Base-by-base conservation (phyloP, 1,140 invertebrate genomes). In the Cydia fagiglandana region DNA sequence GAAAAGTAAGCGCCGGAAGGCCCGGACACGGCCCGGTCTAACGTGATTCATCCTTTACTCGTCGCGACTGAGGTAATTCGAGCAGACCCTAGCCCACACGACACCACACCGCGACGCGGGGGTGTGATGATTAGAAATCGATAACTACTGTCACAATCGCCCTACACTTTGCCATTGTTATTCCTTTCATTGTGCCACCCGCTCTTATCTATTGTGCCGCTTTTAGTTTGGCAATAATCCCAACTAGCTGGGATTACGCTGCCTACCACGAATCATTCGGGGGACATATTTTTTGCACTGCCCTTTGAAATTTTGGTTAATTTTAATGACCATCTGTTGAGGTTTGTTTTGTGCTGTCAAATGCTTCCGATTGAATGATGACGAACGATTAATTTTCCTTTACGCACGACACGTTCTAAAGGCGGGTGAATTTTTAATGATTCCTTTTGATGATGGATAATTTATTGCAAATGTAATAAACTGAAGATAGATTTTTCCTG, bases 61-160 rank as follows among this genome's bases (percentile, higher is more conserved):
- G 17, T 17, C 34, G 66, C 30, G n/a, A 34, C 34, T 38, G 34
- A 41, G 66, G 66, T 70, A 70, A 70, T 38, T 38, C 66, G 66
- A 70, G 30, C 34, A 70, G 34, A 38, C 66, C 64, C 73, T 34
- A 73, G 74, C 41, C n/a, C 50, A 64, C 77, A 64, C 9, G 47
- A 73, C 77, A 50, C 20, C 15, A 24, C 30, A 73, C 73, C 77
- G 56, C 53, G 24, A 17, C 73, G 84, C 80, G 86, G 79, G 88
- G 89, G 88, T 83, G 89, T 87, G 82, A 61, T 83, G 85, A 90
- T 90, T 88, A 88, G 84, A 88, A 88, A 91, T 90, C 89, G 85
- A 91, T 91, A 91, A 88, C 80, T 76, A 87, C 88, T 85, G 88
- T 90, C 88, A 87, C 82, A 84, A 84, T 81, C 78, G 75, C 74